Base-by-base conservation (phyloP, 2,888 invertebrate genomes). In the Miltochrista miniata region DNA sequence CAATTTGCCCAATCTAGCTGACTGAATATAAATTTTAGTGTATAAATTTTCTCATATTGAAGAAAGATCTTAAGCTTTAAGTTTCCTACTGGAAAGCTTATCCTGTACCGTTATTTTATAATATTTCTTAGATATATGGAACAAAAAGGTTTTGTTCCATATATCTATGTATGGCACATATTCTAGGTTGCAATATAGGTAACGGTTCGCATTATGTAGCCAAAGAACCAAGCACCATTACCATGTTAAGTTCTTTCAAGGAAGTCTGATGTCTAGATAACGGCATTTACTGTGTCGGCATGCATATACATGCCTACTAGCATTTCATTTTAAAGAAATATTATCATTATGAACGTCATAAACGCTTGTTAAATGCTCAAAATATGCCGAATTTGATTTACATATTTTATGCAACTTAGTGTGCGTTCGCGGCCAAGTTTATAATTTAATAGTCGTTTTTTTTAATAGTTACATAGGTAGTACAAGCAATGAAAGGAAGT, bases 141-240 rank as follows among this genome's bases (percentile, higher is more conserved):
- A 24, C 18, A 24, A 24, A 24, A 24, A 2, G 2, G 2, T 24
- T 82, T 81, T 62, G 75, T 76, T 48, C 55, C 68, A 82, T 86
- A 86, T n/a, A n/a, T n/a, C n/a, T n/a, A n/a, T n/a, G n/a, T n/a
- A n/a, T n/a, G n/a, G n/a, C n/a, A 67, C 5, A 79, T 77, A 77
- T 79, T 76, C 71, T 68, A 71, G 75, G 76, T 71, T 76, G 72
- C 78, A 76, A 72, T 66, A 73, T 85, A 66, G 52, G 48, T 69
- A 89, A 87, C 87, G 86, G 89, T 69, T 59, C 61, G 61, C 64
- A 62, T 79, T 10, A 78, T 79, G 72, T 76, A 81, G 82, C 77
- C 69, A 61, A 72, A 73, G 76, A 80, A 79, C 61, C 64, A 64
- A 70, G 54, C 61, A 72, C 73, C 76, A 81, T 79, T 80, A 79